Evolutionary conservation across 2,888 invertebrate species (phyloP).

Genomic region (Drosophila imparisetae): DNA sequence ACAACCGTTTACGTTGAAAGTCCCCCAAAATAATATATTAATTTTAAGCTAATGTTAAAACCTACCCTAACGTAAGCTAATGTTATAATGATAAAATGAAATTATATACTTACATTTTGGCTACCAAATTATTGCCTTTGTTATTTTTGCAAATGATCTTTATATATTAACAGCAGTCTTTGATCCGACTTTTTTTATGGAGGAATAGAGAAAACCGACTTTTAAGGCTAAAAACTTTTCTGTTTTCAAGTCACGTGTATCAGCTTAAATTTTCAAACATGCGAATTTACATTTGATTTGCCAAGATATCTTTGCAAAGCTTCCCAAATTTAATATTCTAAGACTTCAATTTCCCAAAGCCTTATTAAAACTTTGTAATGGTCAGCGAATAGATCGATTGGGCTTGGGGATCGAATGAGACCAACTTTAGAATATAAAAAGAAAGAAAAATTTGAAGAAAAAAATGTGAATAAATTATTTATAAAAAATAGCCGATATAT

Average conservation of each 20-base stretch:
- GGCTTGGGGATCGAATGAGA: too few species aligned
- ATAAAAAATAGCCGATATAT: too few species aligned
- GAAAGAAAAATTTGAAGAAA: too few species aligned
- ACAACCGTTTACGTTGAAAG: conserved; percentile 69
- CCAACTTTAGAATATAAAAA: too few species aligned
- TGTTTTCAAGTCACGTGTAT: not conserved
- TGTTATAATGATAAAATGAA: conserved; percentile 39
- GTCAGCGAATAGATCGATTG: too few species aligned
- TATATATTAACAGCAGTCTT: not conserved
- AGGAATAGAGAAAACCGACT: not conserved
- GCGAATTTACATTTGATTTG: not conserved
- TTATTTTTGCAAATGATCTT: not conserved
- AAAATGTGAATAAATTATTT: too few species aligned
- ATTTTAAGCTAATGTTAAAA: conserved; percentile 28
- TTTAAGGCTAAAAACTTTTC: not conserved
- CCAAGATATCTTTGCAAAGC: too few species aligned
- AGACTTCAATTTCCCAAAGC: not conserved
- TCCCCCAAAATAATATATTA: conserved; percentile 64
- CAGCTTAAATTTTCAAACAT: not conserved
- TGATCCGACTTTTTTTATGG: not conserved
- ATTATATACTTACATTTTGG: conserved; percentile 45
- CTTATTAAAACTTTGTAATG: not conserved
- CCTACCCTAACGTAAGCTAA: conserved; percentile 12
- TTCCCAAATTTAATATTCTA: not conserved
- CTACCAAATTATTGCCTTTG: conserved; percentile 6